Evolutionary conservation across 2,888 invertebrate genomes (phyloP), one percentile per base, ranked within the genome.

Genomic region (Ichneumon xanthorius): DNA sequence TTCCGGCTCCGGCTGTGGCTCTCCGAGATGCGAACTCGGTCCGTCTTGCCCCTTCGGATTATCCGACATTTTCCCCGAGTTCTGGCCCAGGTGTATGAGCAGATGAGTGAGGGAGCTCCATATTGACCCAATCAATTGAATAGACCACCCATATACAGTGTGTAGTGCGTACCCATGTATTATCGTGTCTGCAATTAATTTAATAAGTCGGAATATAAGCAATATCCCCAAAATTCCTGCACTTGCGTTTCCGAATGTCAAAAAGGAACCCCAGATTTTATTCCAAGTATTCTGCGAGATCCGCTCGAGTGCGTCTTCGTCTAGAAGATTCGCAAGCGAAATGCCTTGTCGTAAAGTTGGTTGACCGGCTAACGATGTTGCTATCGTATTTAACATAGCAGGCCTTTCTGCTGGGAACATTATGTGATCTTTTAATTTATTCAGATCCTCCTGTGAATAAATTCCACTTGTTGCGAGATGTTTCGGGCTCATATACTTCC

Each of bases 161-260:
- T n/a, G n/a, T n/a, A n/a, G 58, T 33, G 30, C 16, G 77, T 26
- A 65, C 73, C 70, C 73, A 16, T 80, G 80, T 0, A 79, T 84
- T n/a, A n/a, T n/a, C n/a, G 80, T 83, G 22, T 86, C 83, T 0
- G 68, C 68, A 0, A 63, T 37, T 2, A 84, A 53, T 71, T 86
- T 86, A 2, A 84, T 81, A 5, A 67, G 16, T 45, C 80, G 65
- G 0, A 61, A 14, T n/a, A 83, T 65, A 4, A 80, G 58, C 0
- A 80, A 1, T 2, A 81, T 19, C 4, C 80, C 83, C 2, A 83
- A 45, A 0, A 83, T 22, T 37, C 77, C 81, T 14, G 84, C 86
- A 37, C 78, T 86, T 1, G 73, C 73, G 0, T 73, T 78, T 16
- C 81, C 86, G 26, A 82, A 84, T 2, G 16, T 68, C 2, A 80